Conservation (phyloP, 1,140 invertebrate genomes). For the Macrotrachela quadricornifera region DNA sequence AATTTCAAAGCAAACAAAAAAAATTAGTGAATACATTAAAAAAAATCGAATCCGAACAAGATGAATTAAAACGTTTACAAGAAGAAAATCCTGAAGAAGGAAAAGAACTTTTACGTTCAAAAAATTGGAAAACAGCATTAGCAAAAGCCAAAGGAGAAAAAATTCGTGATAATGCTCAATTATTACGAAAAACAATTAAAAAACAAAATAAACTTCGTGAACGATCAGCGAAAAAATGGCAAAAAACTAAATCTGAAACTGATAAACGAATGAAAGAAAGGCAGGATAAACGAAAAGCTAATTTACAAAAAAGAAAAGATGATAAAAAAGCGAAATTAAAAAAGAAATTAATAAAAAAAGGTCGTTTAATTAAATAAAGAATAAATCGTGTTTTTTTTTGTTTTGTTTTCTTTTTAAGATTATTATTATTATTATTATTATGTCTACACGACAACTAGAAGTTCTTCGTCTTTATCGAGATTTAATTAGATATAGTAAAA, state of each 20-base stretch:
- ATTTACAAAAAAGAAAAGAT: constrained; percentile 48
- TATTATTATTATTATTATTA: too few relatives aligned
- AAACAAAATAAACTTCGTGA: constrained; percentile 46
- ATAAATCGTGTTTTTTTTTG: too few relatives aligned
- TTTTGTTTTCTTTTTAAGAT: too few relatives aligned
- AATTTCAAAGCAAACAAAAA: too few relatives aligned
- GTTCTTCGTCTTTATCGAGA: too few relatives aligned
- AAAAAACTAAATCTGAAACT: constrained; percentile 39
- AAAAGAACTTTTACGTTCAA: too few relatives aligned
- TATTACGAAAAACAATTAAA: constrained; percentile 56
- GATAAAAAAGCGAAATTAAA: constrained; percentile 49
- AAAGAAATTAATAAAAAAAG: constrained; percentile 50
- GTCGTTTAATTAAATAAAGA: constrained; percentile 24
- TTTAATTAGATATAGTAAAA: too few relatives aligned
- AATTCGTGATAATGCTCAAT: constrained; percentile 51
- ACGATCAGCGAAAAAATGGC: constrained; percentile 49
- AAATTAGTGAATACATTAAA: too few relatives aligned
- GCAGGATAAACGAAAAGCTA: constrained; percentile 49
- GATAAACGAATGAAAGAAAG: constrained; percentile 40
- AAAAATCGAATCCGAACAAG: too few relatives aligned
- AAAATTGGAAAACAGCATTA: constrained; percentile 45
- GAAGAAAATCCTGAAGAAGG: too few relatives aligned
- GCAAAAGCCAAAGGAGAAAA: constrained; percentile 54
- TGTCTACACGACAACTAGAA: too few relatives aligned
- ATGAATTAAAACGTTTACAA: too few relatives aligned